Percentiles rank a stretch among this genome's conserved stretches.
Conservation (phyloP, 2,113 vertebrate genomes). For the Struthidea cinerea region DNA sequence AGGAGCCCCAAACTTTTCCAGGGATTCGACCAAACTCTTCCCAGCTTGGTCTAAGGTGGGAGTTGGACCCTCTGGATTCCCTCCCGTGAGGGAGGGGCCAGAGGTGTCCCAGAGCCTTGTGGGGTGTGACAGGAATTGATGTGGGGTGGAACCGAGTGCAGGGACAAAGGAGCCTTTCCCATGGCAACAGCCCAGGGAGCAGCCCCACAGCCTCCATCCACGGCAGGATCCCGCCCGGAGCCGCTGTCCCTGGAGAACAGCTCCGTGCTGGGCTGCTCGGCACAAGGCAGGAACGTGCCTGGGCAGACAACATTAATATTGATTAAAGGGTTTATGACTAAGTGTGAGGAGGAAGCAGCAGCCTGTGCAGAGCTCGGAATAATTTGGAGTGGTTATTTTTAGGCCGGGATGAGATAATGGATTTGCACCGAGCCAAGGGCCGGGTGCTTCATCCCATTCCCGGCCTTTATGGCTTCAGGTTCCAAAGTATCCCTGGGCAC, state of each 20-base stretch:
- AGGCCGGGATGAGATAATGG: not conserved
- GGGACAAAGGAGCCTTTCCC: not conserved
- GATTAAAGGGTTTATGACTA: constrained; percentile 14
- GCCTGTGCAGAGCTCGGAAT: not conserved
- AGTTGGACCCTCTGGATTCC: fast-evolving
- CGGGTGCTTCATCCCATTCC: not conserved
- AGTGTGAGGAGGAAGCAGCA: constrained; percentile 48
- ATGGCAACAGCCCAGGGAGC: not conserved
- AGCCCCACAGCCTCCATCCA: not conserved
- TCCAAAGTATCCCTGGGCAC: not conserved
- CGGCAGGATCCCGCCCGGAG: not conserved
- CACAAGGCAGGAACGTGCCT: not conserved
- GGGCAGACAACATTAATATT: not conserved
- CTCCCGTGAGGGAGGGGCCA: fast-evolving
- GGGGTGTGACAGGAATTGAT: fast-evolving
- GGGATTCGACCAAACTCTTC: not conserved
- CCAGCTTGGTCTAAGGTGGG: fast-evolving
- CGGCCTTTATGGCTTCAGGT: fast-evolving
- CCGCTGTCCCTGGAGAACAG: not conserved
- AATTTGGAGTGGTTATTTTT: constrained; percentile 30
- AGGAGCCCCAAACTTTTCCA: not conserved
- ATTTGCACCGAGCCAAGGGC: not conserved
- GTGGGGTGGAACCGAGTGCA: not conserved
- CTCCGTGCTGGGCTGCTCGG: not conserved
- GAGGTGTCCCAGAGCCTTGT: not conserved